These are phyloP conservation scores for Aspidapion aeneum DNA, from an alignment of 2,888 invertebrate species.

Conservation along the genomic window DNA sequence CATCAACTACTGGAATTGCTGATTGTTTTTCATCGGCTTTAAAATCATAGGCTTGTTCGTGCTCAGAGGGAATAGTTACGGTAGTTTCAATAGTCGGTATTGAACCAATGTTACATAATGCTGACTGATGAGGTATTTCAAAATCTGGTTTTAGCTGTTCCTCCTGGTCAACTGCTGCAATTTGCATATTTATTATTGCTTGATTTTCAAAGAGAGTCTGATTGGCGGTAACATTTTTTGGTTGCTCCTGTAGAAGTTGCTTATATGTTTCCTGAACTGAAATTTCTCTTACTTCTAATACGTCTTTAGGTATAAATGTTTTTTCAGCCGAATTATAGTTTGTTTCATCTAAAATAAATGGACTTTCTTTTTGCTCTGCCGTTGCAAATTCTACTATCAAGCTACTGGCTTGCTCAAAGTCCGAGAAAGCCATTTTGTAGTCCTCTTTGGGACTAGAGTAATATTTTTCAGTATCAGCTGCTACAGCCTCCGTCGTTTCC, in stretches of 20 bases:
- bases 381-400: constrained; percentile 55
- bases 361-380: constrained; percentile 55
- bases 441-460: constrained; percentile 48
- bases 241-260: constrained; percentile 45
- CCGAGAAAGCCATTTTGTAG: constrained; percentile 48
- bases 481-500: constrained; percentile 54
- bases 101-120: constrained; percentile 46
- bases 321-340: constrained; percentile 28
- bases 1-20: constrained; percentile 44
- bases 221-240: constrained; percentile 49
- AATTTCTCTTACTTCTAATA: constrained; percentile 55
- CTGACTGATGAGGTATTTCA: constrained; percentile 47
- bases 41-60: constrained; percentile 43
- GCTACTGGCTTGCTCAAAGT: constrained; percentile 55
- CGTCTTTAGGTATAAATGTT: constrained; percentile 48
- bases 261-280: constrained; percentile 54
- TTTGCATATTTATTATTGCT: constrained; percentile 54
- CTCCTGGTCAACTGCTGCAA: constrained; percentile 58
- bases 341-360: constrained; percentile 43
- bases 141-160: constrained; percentile 48
- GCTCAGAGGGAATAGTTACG: constrained; percentile 50
- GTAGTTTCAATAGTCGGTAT: constrained; percentile 49
- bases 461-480: constrained; percentile 57
- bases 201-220: constrained; percentile 53
- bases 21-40: constrained; percentile 40